Evolutionary conservation across 2,888 invertebrate genomes (phyloP).

Genomic region (Flexamia atlantica): DNA sequence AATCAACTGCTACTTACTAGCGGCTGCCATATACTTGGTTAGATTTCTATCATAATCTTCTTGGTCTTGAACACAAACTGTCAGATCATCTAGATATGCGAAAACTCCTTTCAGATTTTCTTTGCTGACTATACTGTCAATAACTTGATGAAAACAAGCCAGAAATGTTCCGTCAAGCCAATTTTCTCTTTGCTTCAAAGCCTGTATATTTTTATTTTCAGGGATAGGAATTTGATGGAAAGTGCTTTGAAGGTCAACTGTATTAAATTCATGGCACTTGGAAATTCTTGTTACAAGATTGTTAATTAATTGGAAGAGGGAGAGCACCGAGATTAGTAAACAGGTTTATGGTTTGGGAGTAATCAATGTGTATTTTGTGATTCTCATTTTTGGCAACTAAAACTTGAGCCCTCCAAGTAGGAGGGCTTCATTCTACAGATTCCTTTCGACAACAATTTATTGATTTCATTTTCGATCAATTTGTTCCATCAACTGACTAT

Average conservation of each 20-base stretch:
- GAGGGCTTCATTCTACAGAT: neutral
- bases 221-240: constrained; percentile 57
- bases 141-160: constrained; percentile 1
- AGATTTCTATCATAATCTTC: constrained; percentile 64
- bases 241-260: constrained; percentile 11
- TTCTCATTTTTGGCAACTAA: neutral
- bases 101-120: constrained; percentile 63
- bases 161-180: constrained; percentile 5
- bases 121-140: constrained; percentile 40
- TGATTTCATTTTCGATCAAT: neutral
- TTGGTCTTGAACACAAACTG: constrained; percentile 64
- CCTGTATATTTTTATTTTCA: constrained; percentile 31
- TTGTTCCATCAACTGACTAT: neutral
- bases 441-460: neutral
- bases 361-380: neutral
- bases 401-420: constrained; percentile 18
- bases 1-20: constrained; percentile 41
- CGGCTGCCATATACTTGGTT: constrained; percentile 27
- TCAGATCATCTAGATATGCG: constrained; percentile 64
- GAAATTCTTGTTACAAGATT: neutral
- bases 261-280: neutral
- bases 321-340: constrained; percentile 1
- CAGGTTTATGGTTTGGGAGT: neutral
- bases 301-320: constrained; percentile 31
- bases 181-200: constrained; percentile 28